phyloP scores from a whole-genome alignment of 2,797 vertebrate species.

The Fratercula arctica region DNA sequence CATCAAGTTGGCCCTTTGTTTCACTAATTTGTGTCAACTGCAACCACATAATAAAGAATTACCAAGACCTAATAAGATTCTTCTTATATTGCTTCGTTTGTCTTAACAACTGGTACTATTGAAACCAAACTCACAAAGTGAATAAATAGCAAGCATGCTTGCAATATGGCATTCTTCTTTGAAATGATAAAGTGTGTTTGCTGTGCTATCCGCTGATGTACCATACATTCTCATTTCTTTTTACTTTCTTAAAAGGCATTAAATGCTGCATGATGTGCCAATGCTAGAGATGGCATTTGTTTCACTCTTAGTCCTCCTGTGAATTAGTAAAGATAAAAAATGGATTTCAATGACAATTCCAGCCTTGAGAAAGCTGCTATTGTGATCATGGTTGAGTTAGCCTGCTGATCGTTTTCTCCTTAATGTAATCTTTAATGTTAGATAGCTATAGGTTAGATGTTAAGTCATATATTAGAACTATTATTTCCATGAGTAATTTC shows the following conservation, averaged over 20 bases:
- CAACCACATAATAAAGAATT: constrained; percentile 73
- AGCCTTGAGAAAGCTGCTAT: constrained; percentile 67
- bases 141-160: constrained; percentile 41
- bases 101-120: constrained; percentile 65
- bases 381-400: constrained; percentile 67
- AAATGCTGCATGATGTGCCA: constrained; percentile 4
- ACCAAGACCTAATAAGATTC: constrained; percentile 65
- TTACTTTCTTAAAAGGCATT: constrained; percentile 44
- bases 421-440: constrained; percentile 67
- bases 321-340: constrained; percentile 73
- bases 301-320: constrained; percentile 49
- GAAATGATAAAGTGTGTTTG: constrained; percentile 1
- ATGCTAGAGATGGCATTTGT: constrained; percentile 49
- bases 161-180: constrained; percentile 34
- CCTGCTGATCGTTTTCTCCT: constrained; percentile 60
- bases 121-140: constrained; percentile 55
- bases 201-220: background rate
- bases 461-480: constrained; percentile 56
- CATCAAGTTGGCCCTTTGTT: constrained; percentile 77
- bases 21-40: constrained; percentile 79
- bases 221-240: constrained; percentile 2
- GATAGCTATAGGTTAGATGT: constrained; percentile 51
- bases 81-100: constrained; percentile 54
- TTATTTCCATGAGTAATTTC: constrained; percentile 49
- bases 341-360: constrained; percentile 56